Evolutionary conservation across 2,113 vertebrate species (phyloP).

Genomic region (Coptodon rendalli): DNA sequence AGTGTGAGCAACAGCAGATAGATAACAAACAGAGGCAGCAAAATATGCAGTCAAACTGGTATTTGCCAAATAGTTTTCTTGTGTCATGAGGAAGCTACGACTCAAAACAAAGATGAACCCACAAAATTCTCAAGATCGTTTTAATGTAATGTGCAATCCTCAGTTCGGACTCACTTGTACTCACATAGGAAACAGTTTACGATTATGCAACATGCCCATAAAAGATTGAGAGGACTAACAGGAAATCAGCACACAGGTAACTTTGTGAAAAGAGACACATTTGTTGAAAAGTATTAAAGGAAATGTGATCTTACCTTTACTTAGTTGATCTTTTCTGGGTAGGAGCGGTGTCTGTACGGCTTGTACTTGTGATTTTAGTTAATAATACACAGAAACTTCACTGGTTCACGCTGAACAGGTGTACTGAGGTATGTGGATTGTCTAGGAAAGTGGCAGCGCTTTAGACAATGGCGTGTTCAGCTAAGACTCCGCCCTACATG

Average conservation of each 20-base stretch:
- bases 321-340: neutral
- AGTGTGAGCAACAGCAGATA: neutral
- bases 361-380: conserved; percentile 1
- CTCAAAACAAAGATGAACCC: neutral
- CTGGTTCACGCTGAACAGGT: conserved; percentile 20
- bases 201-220: neutral
- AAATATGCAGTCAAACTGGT: conserved; percentile 61
- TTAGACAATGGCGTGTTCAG: conserved; percentile 1
- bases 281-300: neutral
- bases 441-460: neutral
- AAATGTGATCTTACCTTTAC: conserved; percentile 24
- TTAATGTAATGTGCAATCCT: neutral
- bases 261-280: neutral
- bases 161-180: neutral
- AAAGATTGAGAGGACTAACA: neutral
- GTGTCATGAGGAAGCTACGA: neutral
- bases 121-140: neutral
- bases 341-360: neutral
- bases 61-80: neutral
- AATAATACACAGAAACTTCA: neutral
- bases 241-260: neutral
- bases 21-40: neutral
- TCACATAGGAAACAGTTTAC: neutral
- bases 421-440: conserved; percentile 22
- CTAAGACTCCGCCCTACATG: conserved; percentile 43